Conservation (phyloP, 2,888 invertebrate species). For the Drosophila eohydei region DNA sequence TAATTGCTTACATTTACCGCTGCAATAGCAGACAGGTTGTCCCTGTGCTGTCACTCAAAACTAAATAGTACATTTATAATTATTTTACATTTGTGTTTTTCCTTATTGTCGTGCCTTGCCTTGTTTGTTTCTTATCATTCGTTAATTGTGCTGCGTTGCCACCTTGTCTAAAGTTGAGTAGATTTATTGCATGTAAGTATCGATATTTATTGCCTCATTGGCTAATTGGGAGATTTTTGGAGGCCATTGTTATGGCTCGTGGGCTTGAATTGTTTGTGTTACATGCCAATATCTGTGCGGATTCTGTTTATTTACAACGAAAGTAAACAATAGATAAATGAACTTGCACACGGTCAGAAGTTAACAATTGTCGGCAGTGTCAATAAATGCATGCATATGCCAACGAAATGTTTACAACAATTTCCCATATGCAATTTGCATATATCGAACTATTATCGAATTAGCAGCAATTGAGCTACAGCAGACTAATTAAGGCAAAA, state of each 20-base stretch:
- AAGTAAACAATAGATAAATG: constrained; percentile 44
- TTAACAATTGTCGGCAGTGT: constrained; percentile 46
- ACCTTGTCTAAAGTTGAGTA: background rate
- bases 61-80: constrained; percentile 10
- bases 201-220: background rate
- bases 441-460: constrained; percentile 47
- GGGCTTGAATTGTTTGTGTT: constrained; percentile 29
- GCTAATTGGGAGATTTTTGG: background rate
- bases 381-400: constrained; percentile 43
- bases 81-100: constrained; percentile 33
- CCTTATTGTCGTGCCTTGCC: constrained; percentile 49
- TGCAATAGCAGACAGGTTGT: constrained; percentile 65
- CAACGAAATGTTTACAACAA: constrained; percentile 37
- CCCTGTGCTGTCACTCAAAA: constrained; percentile 63
- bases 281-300: constrained; percentile 22
- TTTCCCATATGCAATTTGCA: constrained; percentile 46
- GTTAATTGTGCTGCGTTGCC: constrained; percentile 31
- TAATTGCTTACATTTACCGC: constrained; percentile 39
- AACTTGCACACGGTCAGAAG: constrained; percentile 41
- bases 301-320: constrained; percentile 33
- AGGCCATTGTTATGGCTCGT: constrained; percentile 16
- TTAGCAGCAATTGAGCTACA: constrained; percentile 55
- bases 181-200: background rate
- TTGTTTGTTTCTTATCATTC: constrained; percentile 22
- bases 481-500: constrained; percentile 48